These are phyloP conservation scores for Cepaea hortensis DNA, from an alignment of 2,888 invertebrate species.

Conservation along the genomic window DNA sequence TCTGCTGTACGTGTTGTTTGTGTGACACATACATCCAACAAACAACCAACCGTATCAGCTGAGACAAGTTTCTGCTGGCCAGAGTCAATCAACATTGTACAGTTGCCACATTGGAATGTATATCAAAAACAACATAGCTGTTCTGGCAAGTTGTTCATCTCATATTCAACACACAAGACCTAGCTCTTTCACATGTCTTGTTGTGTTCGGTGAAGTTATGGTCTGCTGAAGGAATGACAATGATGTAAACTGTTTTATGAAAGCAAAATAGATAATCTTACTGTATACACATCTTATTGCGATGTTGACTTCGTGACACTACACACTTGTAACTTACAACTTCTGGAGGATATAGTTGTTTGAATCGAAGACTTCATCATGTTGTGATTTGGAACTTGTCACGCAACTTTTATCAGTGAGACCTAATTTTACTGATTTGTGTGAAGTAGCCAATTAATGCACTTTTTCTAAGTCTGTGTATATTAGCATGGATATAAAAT, in stretches of 20 bases:
- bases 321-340: neutral
- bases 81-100: neutral
- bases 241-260: too few relatives aligned
- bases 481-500: neutral
- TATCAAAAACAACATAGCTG: too few relatives aligned
- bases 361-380: neutral
- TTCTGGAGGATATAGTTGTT: neutral
- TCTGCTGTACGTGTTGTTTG: neutral
- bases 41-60: slow-evolving; percentile 5
- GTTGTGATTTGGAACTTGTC: neutral
- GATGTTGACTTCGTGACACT: neutral
- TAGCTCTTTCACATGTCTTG: too few relatives aligned
- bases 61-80: neutral
- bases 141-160: too few relatives aligned
- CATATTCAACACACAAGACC: too few relatives aligned
- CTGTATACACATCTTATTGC: neutral
- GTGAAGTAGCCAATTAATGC: neutral
- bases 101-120: too few relatives aligned
- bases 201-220: too few relatives aligned
- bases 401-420: neutral
- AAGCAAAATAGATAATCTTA: neutral
- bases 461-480: neutral
- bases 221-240: too few relatives aligned
- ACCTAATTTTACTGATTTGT: neutral
- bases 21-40: neutral